Conservation (phyloP, 1,140 invertebrate species). For the Tetragnatha versicolor region DNA sequence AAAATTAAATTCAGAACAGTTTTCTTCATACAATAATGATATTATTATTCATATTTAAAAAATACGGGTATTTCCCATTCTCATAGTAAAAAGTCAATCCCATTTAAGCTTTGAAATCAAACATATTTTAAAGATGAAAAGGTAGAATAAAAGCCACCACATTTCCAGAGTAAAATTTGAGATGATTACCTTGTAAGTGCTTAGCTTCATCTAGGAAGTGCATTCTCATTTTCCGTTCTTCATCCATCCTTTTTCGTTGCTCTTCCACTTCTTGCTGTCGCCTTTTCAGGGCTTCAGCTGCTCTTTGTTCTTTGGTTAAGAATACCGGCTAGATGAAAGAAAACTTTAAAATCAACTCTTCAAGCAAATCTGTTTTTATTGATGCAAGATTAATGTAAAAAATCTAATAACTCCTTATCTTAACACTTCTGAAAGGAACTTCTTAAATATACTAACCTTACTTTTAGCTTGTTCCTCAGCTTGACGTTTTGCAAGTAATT, state of each 20-base stretch:
- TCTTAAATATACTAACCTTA: constrained; percentile 68
- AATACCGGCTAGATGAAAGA: constrained; percentile 84
- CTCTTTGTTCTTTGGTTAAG: constrained; percentile 93
- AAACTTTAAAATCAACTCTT: not conserved
- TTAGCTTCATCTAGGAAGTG: constrained; percentile 72
- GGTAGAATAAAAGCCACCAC: too few species aligned
- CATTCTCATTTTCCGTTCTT: constrained; percentile 73
- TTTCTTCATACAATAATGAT: too few species aligned
- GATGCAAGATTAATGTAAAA: too few species aligned
- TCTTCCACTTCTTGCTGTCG: constrained; percentile 82
- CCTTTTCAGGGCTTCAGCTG: constrained; percentile 84
- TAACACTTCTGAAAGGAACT: too few species aligned
- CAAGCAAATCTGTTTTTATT: not conserved
- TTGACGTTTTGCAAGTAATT: constrained; percentile 94
- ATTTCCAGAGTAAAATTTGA: too few species aligned
- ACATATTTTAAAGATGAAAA: too few species aligned
- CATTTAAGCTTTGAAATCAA: too few species aligned
- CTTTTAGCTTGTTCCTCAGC: constrained; percentile 91
- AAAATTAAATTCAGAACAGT: too few species aligned
- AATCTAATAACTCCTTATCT: too few species aligned
- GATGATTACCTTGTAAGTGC: constrained; percentile 65
- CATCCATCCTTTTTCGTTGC: constrained; percentile 73
- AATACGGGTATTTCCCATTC: too few species aligned
- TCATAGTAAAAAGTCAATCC: too few species aligned
- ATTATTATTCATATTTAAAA: too few species aligned